Percentiles rank a stretch among this genome's conserved stretches.
These are phyloP conservation scores for Hirundichthys speculiger DNA, from an alignment of 2,113 vertebrate genomes.

Conservation along the genomic window DNA sequence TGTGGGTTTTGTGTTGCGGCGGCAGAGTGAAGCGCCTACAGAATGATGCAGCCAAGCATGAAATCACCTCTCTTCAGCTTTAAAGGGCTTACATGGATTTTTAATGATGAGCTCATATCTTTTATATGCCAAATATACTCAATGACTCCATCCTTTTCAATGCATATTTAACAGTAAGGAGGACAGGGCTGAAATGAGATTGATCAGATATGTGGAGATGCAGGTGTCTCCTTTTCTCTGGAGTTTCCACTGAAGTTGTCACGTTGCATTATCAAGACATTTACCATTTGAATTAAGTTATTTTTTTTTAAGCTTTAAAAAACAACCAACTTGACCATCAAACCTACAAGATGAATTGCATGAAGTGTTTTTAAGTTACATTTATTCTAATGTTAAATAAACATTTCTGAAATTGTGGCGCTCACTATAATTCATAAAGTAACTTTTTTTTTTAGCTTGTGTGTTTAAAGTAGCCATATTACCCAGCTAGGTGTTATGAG, in stretches of 20 bases:
- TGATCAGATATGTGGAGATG: slow-evolving; percentile 68
- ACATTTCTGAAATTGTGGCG: too few relatives aligned
- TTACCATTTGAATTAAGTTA: too few relatives aligned
- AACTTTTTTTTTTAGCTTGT: too few relatives aligned
- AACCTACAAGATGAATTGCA: not conserved
- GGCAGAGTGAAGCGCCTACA: slow-evolving; percentile 52
- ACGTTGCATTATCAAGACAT: not conserved
- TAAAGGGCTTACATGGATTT: slow-evolving; percentile 82
- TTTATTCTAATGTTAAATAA: not conserved
- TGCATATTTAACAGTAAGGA: slow-evolving; percentile 79
- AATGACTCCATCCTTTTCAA: slow-evolving; percentile 80
- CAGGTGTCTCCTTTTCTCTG: slow-evolving; percentile 28
- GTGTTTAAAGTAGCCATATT: too few relatives aligned
- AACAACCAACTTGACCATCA: slow-evolving; percentile 11
- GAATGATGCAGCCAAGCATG: slow-evolving; percentile 74
- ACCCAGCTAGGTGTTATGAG: too few relatives aligned
- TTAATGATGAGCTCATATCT: slow-evolving; percentile 83
- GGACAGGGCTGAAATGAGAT: slow-evolving; percentile 66
- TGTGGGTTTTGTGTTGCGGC: slow-evolving; percentile 42
- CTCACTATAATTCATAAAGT: too few relatives aligned
- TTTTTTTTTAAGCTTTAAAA: not conserved
- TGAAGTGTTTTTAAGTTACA: not conserved
- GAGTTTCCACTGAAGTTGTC: slow-evolving; percentile 32
- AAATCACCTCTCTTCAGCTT: slow-evolving; percentile 84
- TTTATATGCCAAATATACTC: slow-evolving; percentile 82